A percentile compares a stretch with the other conserved stretches of the same genome.
These are phyloP conservation scores for Sitta europaea DNA, from an alignment of 2,113 vertebrate genomes.

Conservation along the genomic window DNA sequence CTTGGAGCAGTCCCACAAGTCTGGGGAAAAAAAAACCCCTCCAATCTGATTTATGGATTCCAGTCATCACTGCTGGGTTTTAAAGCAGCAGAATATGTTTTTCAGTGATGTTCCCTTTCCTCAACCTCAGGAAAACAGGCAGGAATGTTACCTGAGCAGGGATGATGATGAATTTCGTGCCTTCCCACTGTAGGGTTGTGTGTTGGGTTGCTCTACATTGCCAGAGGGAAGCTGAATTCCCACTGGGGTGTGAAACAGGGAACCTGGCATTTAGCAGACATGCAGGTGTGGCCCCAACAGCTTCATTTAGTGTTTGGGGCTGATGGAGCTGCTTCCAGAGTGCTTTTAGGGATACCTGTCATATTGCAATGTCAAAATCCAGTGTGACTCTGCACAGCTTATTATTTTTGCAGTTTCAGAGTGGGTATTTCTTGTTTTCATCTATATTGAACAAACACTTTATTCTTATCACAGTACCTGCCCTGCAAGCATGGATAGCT, in stretches of 20 bases:
- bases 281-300: neutral
- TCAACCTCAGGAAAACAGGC: neutral
- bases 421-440: neutral
- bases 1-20: conserved; percentile 48
- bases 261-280: neutral
- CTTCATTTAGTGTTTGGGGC: neutral
- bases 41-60: conserved; percentile 26
- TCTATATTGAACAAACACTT: neutral
- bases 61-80: neutral
- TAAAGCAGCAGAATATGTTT: neutral
- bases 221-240: neutral
- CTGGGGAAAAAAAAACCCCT: neutral
- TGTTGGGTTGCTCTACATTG: rapidly evolving
- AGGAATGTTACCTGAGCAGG: neutral
- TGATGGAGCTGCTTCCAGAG: neutral
- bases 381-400: neutral
- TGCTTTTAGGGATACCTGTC: neutral
- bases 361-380: neutral
- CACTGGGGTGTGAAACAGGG: neutral
- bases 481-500: neutral
- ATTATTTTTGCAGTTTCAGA: neutral
- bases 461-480: neutral
- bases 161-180: neutral
- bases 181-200: rapidly evolving
- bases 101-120: neutral